Conservation (phyloP, 2,113 vertebrate genomes). For the Thalassarche chlororhynchos region DNA sequence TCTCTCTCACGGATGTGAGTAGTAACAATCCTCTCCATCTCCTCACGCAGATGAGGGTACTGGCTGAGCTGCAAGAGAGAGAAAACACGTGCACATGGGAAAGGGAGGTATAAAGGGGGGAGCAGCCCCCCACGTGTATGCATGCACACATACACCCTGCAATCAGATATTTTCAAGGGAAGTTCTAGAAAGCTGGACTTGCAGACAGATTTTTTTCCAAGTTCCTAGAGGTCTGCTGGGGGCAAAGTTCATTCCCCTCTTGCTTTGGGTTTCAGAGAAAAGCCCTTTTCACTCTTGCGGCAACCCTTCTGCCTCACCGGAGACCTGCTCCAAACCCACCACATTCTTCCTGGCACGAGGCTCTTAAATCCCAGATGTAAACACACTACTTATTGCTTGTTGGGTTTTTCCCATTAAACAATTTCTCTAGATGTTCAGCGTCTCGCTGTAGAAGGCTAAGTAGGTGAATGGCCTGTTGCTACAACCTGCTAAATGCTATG, state of each 20-base stretch:
- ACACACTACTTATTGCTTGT: background rate
- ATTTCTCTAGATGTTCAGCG: background rate
- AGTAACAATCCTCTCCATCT: constrained; percentile 98
- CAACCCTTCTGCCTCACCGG: background rate
- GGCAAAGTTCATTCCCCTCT: background rate
- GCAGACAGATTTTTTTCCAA: constrained; percentile 57
- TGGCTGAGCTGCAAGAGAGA: constrained; percentile 90
- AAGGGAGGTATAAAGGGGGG: constrained; percentile 37
- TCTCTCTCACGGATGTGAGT: constrained; percentile 96
- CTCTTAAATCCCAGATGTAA: background rate
- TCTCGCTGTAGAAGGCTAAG: background rate
- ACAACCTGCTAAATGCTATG: background rate
- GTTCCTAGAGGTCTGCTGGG: background rate
- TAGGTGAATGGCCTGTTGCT: background rate
- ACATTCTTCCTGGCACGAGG: background rate
- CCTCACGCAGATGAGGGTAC: constrained; percentile 93
- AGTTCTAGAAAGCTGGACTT: constrained; percentile 46
- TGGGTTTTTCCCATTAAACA: background rate
- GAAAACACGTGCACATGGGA: constrained; percentile 70
- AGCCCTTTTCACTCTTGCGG: background rate
- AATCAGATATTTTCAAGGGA: constrained; percentile 10
- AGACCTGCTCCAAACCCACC: background rate
- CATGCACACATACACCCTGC: constrained; percentile 18
- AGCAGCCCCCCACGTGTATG: background rate
- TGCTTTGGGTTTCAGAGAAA: background rate